phyloP scores from a whole-genome alignment of 2,888 invertebrate species.

The Cephonodes hylas region DNA sequence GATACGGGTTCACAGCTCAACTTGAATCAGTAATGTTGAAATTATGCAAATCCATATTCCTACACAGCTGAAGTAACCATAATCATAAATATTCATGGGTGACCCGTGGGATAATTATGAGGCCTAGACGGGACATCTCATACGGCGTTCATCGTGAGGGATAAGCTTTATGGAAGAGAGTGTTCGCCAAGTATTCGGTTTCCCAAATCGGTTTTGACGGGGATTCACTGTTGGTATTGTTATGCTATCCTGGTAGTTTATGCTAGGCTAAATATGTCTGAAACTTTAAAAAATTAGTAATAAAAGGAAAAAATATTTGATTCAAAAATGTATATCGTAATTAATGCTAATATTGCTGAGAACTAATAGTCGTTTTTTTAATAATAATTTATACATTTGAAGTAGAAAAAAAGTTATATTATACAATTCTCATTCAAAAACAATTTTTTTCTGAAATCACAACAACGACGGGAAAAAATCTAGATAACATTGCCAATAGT shows the following conservation, averaged over 20 bases:
- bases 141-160: not conserved
- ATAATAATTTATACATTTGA: too few relatives aligned
- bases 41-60: conserved; percentile 37
- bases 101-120: conserved; percentile 3
- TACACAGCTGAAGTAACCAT: not conserved
- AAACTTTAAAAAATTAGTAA: too few relatives aligned
- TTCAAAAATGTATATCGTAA: too few relatives aligned
- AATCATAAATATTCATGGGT: conserved; percentile 8
- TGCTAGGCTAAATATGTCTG: not conserved
- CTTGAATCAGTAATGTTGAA: conserved; percentile 35
- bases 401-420: too few relatives aligned
- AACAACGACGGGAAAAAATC: not conserved
- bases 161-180: not conserved
- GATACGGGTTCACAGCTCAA: not conserved
- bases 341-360: too few relatives aligned
- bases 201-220: not conserved
- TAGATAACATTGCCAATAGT: not conserved
- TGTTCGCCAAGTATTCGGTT: not conserved
- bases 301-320: too few relatives aligned
- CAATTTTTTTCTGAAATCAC: not conserved
- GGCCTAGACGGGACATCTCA: not conserved
- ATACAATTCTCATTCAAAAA: too few relatives aligned
- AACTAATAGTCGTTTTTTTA: too few relatives aligned
- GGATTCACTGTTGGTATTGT: not conserved
- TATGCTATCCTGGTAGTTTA: not conserved